Percentiles rank a stretch among this genome's conserved stretches.
These are phyloP conservation scores for Corythornis leucogaster DNA, from an alignment of 2,797 vertebrate genomes.

Conservation along the genomic window DNA sequence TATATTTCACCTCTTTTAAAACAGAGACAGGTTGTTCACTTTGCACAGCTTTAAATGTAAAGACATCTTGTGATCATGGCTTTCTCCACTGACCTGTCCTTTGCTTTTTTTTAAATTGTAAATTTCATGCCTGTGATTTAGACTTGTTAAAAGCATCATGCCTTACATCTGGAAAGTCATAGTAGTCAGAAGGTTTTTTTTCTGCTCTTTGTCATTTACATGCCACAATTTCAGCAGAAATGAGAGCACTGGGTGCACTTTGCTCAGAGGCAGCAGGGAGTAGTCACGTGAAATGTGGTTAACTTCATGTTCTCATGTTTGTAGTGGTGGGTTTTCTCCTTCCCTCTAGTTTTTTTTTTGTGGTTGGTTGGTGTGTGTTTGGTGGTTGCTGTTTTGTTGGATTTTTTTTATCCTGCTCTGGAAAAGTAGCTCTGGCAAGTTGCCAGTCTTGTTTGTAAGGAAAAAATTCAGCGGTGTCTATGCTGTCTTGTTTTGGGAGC, in stretches of 20 bases:
- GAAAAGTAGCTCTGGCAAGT: not conserved
- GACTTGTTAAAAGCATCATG: not conserved
- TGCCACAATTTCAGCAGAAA: not conserved
- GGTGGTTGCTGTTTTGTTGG: not conserved
- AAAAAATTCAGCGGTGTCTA: not conserved
- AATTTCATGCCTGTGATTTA: not conserved
- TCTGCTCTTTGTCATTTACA: not conserved
- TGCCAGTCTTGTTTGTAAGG: not conserved
- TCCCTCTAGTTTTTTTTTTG: not conserved
- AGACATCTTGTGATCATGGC: not conserved
- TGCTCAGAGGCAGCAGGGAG: not conserved
- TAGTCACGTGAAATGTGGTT: not conserved
- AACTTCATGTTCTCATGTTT: no score
- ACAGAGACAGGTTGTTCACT: not conserved
- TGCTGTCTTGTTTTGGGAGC: not conserved
- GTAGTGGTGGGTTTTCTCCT: not conserved
- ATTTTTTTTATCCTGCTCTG: not conserved
- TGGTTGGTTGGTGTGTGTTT: not conserved
- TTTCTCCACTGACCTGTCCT: not conserved
- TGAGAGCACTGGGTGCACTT: not conserved
- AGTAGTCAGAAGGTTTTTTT: not conserved
- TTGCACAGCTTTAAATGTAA: not conserved
- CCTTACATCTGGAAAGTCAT: not conserved
- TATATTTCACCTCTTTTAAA: not conserved
- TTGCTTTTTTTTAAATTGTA: not conserved